Evolutionary conservation across 1,140 invertebrate species (phyloP), one percentile per base, ranked within the genome.

Genomic region (Sycophaga agraensis): DNA sequence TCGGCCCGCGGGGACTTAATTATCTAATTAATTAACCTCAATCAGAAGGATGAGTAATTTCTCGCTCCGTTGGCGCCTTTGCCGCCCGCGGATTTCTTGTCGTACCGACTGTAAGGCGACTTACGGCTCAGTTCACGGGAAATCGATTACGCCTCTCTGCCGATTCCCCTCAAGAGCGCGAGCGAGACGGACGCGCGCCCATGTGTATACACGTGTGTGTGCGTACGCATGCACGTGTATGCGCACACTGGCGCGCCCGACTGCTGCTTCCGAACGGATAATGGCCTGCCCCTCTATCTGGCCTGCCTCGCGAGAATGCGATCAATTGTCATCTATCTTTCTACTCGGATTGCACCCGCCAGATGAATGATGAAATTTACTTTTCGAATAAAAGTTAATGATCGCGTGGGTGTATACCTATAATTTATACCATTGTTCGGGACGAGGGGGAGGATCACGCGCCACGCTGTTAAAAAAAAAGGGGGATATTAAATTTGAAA

Each of bases 1-100:
- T 63, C 31, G 64, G n/a, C n/a, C 61, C 62, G 64, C 65, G 67
- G 70, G 67, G 73, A 77, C 77, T 81, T 81, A 79, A 81, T 81
- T 81, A 81, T 80, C 79, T 81, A 80, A 81, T 81, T 79, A 81
- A 81, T 80, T 81, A 81, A 81, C 77, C 77, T 79, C 79, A 81
- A 81, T 81, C 79, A 78, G 75, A 80, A 79, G 76, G 79, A 80
- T 81, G 78, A 80, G 79, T 81, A 81, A 81, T 81, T 81, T 81
- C 79, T 76, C 79, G 79, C 71, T 81, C 66, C 72, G 77, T 63
- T 81, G 78, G 72, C 73, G 76, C 76, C 76, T 81, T 81, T 81
- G 76, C 73, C 59, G 58, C 49, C n/a, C 64, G 71, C 73, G 76
- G 77, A 74, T 78, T 80, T 79, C 79, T 80, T 79, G 79, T 81